Evolutionary conservation across 2,888 invertebrate genomes (phyloP).

Genomic region (Ceratothoa steindachneri): DNA sequence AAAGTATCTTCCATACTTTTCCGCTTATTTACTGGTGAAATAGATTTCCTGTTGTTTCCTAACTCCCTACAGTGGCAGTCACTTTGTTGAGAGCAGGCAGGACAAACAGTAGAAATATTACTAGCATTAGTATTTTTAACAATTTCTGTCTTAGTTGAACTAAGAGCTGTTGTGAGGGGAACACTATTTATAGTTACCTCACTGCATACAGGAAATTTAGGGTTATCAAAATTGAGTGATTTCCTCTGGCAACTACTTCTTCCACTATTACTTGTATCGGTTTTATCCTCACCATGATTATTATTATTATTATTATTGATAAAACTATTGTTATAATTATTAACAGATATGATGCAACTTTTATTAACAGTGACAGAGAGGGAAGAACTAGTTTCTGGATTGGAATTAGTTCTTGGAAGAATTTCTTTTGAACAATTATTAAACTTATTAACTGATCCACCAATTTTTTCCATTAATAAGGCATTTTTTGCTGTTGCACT

Average conservation of each 20-base stretch:
- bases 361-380: not conserved
- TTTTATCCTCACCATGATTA: not conserved
- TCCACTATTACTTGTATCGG: not conserved
- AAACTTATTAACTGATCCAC: not conserved
- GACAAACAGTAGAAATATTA: not conserved
- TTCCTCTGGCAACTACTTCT: not conserved
- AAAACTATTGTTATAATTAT: conserved; percentile 8
- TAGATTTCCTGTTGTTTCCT: no score
- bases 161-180: not conserved
- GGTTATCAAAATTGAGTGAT: not conserved
- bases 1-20: not conserved
- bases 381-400: conserved; percentile 8
- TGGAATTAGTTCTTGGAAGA: not conserved
- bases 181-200: not conserved
- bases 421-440: conserved; percentile 10
- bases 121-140: not conserved
- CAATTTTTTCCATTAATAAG: conserved; percentile 7
- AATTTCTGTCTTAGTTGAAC: not conserved
- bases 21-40: not conserved
- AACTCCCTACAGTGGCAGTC: conserved; percentile 1
- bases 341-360: conserved; percentile 6
- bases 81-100: not conserved
- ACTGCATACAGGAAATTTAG: not conserved
- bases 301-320: not conserved
- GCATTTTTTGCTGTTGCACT: conserved; percentile 1